These are phyloP conservation scores for Taurulus bubalis DNA, from an alignment of 2,113 vertebrate species.

Conservation along the genomic window DNA sequence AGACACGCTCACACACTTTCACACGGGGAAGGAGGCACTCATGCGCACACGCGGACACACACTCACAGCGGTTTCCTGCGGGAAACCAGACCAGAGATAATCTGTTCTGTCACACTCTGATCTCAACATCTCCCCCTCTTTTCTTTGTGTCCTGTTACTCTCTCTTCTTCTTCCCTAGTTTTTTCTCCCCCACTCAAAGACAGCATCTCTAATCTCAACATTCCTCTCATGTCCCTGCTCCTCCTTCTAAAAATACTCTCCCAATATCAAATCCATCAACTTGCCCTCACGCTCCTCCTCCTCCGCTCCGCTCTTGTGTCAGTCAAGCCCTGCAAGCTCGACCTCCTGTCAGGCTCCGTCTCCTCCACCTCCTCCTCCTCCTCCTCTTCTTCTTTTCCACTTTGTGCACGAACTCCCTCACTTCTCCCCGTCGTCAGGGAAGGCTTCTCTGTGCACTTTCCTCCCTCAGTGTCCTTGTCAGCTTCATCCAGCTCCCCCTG, in stretches of 20 bases:
- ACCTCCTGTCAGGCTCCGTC: conserved; percentile 58
- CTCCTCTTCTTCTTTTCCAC: conserved; percentile 58
- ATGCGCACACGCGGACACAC: conserved; percentile 35
- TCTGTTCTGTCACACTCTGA: conserved; percentile 69
- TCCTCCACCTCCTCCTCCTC: conserved; percentile 43
- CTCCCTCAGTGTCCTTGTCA: conserved; percentile 64
- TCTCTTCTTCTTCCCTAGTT: conserved; percentile 19
- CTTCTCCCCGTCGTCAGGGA: conserved; percentile 43
- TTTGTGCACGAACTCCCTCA: conserved; percentile 52
- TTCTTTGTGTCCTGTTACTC: background rate
- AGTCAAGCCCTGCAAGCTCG: conserved; percentile 56
- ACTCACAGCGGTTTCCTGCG: conserved; percentile 62
- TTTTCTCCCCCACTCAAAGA: conserved; percentile 38
- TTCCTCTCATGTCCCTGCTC: conserved; percentile 59
- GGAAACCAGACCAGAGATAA: conserved; percentile 71
- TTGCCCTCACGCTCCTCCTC: conserved; percentile 68
- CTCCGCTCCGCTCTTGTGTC: conserved; percentile 48
- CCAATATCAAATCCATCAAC: conserved; percentile 77
- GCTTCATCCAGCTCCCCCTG: conserved; percentile 59
- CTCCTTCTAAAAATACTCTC: conserved; percentile 77
- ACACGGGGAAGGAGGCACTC: conserved; percentile 45
- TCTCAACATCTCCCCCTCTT: conserved; percentile 48
- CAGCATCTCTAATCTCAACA: conserved; percentile 53
- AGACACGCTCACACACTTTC: conserved; percentile 53
- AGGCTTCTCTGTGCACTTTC: conserved; percentile 46